These are phyloP conservation scores for Pseudorasbora parva DNA, from an alignment of 2,113 vertebrate genomes.

Conservation along the genomic window DNA sequence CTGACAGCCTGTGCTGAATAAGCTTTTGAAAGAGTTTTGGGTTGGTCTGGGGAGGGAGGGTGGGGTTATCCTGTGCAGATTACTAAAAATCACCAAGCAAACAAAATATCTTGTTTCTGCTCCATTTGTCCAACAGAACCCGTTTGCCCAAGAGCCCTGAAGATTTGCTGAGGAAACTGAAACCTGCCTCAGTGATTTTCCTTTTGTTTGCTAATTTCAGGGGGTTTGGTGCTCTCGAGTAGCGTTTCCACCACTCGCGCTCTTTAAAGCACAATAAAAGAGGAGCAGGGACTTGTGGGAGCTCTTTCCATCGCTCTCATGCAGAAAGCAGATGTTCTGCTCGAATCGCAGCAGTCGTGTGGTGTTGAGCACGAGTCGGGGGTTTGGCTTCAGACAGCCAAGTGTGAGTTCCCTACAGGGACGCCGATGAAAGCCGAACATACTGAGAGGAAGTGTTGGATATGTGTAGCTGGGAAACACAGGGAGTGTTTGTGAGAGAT, in stretches of 20 bases:
- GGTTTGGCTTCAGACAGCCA: constrained; percentile 32
- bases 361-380: constrained; percentile 36
- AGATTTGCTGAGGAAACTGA: constrained; percentile 47
- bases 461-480: background rate
- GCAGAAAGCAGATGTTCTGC: constrained; percentile 69
- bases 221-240: constrained; percentile 43
- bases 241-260: background rate
- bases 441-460: constrained; percentile 13
- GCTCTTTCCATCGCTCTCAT: constrained; percentile 46
- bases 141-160: constrained; percentile 23
- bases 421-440: constrained; percentile 44
- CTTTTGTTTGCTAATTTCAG: constrained; percentile 38
- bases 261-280: constrained; percentile 64
- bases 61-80: constrained; percentile 30
- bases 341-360: constrained; percentile 2
- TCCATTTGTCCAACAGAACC: constrained; percentile 47
- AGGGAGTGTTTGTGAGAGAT: background rate
- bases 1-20: constrained; percentile 40
- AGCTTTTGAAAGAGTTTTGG: background rate
- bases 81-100: constrained; percentile 46
- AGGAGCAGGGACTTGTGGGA: constrained; percentile 56
- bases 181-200: constrained; percentile 14
- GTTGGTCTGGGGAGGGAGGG: background rate
- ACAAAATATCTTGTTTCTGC: constrained; percentile 52
- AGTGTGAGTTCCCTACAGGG: constrained; percentile 41